Evolutionary conservation across 92 coral and sea anemone genomes (phyloP), one percentile per base, ranked within the genome.

Genomic region (Ricordea florida): DNA sequence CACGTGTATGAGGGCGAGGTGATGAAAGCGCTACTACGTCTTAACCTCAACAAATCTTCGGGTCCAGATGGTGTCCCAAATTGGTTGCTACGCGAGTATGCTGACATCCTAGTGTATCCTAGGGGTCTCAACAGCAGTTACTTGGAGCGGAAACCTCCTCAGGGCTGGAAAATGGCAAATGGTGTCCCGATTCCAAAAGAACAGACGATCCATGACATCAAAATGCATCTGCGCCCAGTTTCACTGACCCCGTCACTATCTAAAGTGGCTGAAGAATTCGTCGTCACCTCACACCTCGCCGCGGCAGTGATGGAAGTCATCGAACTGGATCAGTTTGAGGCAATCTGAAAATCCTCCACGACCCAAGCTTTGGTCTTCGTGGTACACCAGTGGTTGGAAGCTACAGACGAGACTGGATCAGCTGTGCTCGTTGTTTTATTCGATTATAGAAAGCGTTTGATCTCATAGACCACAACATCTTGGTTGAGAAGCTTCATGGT

Each of bases 1-100:
- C n/a, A n/a, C 21, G 21, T 58, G 6, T 58, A 43, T 6, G 45
- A 58, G 66, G 1, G 44, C 20, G 46, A 43, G 30, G 47, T 58
- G 27, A 13, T 58, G 66, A 29, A 43, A 8, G 31, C 66, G 14
- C 26, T 58, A 46, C 33, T 16, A 17, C 66, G 36, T 33, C 34
- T 58, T 33, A 21, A 58, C 20, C 66, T 46, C 10, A 25, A 46
- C 66, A 76, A 84, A 51, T 84, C 89, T 23, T 51, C 51, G 17
- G 85, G 89, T 18, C 84, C 89, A 20, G 84, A 76, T 59, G 66
- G 70, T 21, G 61, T 76, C 16, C 89, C 84, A 13, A 58, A 35
- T n/a, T 80, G 79, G 78, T 48, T 78, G 65, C 45, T 68, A 48
- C 50, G 62, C 18, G 72, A 69, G 52, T 68, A 79, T 34, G 65